Conservation (phyloP, 1,140 invertebrate genomes). For the Cyphomyrmex costatus region DNA sequence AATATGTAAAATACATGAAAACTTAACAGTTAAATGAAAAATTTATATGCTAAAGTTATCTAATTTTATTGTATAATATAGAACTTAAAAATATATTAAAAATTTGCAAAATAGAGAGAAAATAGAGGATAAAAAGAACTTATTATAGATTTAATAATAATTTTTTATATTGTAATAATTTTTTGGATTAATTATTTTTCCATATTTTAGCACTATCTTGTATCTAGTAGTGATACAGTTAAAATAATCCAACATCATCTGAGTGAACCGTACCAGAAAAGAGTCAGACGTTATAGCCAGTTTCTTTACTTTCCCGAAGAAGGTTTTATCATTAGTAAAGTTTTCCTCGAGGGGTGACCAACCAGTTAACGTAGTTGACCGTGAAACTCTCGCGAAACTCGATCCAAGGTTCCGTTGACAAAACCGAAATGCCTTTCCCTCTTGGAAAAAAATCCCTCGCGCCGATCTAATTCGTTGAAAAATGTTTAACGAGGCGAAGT, state of each 20-base stretch:
- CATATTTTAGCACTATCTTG: neutral
- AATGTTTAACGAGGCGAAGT: neutral
- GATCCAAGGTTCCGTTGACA: conserved; percentile 31
- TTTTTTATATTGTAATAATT: neutral
- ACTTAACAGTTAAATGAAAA: neutral
- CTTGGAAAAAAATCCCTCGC: conserved; percentile 6
- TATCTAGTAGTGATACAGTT: conserved; percentile 6
- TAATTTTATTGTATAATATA: neutral
- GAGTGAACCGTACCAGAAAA: conserved; percentile 17
- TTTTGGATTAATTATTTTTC: neutral
- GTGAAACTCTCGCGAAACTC: conserved; percentile 38
- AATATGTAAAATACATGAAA: conserved; percentile 38
- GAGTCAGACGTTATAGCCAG: neutral
- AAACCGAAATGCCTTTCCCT: conserved; percentile 12
- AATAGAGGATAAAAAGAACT: neutral
- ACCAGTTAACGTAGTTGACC: neutral
- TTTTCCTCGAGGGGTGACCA: conserved; percentile 2
- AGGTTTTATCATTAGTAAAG: conserved; percentile 23
- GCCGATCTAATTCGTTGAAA: conserved; percentile 25
- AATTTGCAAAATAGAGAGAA: neutral
- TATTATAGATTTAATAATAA: neutral
- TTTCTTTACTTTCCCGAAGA: neutral
- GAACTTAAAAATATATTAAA: neutral
- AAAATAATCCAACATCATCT: neutral
- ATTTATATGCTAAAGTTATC: neutral